Conservation (phyloP, 1,140 invertebrate species). For the Apis dorsata region DNA sequence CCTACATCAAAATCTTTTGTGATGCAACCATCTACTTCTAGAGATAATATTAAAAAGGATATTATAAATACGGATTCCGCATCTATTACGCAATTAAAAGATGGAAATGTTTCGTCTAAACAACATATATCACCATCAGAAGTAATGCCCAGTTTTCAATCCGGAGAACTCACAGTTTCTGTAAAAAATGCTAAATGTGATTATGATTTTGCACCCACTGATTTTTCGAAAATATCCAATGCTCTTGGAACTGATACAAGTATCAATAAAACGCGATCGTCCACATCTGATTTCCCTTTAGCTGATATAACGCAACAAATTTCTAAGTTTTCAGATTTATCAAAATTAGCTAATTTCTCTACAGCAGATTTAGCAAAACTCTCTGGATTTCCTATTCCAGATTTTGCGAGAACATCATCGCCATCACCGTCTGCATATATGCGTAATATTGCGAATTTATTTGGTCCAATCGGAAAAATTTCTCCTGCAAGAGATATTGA, state of each 20-base stretch:
- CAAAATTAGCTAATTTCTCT: conserved; percentile 71
- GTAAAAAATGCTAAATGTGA: conserved; percentile 76
- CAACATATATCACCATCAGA: conserved; percentile 70
- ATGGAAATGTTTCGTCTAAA: conserved; percentile 60
- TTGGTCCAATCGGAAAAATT: conserved; percentile 73
- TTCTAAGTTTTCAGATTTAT: conserved; percentile 70
- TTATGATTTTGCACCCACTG: conserved; percentile 72
- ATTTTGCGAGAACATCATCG: conserved; percentile 75
- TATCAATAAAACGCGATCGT: conserved; percentile 61
- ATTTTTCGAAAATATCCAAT: conserved; percentile 71
- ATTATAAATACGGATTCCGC: conserved; percentile 60
- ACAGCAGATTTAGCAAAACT: conserved; percentile 75
- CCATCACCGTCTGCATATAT: conserved; percentile 75
- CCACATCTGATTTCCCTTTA: conserved; percentile 72
- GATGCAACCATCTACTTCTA: conserved; percentile 71
- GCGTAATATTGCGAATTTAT: conserved; percentile 77
- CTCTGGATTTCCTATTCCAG: conserved; percentile 74
- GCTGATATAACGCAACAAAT: conserved; percentile 75
- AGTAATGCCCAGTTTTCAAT: conserved; percentile 74
- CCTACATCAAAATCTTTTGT: conserved; percentile 71
- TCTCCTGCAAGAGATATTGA: conserved; percentile 64
- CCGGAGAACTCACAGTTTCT: conserved; percentile 77
- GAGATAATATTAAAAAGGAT: conserved; percentile 68
- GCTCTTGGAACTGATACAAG: conserved; percentile 52
- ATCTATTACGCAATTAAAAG: conserved; percentile 65